Evolutionary conservation across 2,888 invertebrate species (phyloP), one percentile per base, ranked within the genome.

Genomic region (Perdita meconis): DNA sequence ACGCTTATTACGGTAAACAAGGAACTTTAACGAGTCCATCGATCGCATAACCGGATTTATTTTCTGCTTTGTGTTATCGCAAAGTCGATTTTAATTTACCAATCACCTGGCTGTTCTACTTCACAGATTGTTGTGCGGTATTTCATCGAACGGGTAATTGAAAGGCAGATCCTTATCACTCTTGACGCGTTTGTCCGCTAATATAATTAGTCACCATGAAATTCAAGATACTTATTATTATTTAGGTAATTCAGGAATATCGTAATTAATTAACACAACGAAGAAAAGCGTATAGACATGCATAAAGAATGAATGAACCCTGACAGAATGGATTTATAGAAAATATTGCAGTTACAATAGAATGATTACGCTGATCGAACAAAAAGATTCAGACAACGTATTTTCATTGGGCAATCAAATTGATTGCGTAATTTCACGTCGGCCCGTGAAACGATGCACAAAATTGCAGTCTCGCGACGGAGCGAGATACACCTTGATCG

Each of bases 11-110:
- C 34, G 42, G 38, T 60, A 72, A 72, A 67, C 67, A 72, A 59
- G 42, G 36, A 60, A 72, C 67, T 16, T 65, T 65, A 65, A 71
- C 65, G 70, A 55, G 72, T 67, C 67, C 72, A 72, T 67, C 67
- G 67, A 67, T 72, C 67, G 59, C 26, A 36, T 44, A 55, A 60
- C 67, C 4, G 26, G 53, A 67, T 72, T 59, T 44, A 72, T 67
- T 67, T 67, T 71, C 59, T 34, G 5, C 57, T n/a, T 2, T 26
- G 38, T 30, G 34, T 42, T 44, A 13, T 40, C 13, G 4, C 60
- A 47, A 66, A 59, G 59, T 26, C 44, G 19, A 38, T 47, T 67
- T 44, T 36, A 55, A 67, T 53, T 59, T 53, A 59, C 44, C 53
- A 59, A 64, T 64, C 47, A 36, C 56, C 16, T 19, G 8, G 50